Evolutionary conservation across 1,140 invertebrate species (phyloP).

Genomic region (Myzus persicae): DNA sequence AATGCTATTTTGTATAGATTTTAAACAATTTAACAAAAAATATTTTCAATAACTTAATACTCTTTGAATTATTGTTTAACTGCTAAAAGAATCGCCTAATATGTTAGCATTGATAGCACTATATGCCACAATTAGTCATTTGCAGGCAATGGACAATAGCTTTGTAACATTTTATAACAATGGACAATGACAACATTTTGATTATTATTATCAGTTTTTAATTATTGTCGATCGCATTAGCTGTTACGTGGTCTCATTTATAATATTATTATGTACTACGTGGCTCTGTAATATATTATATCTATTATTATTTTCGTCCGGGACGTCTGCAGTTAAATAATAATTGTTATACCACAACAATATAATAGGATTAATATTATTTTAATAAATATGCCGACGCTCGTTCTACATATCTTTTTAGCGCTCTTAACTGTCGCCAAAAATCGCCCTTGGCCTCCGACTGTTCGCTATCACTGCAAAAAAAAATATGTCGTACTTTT

Average conservation of each 20-base stretch:
- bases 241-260: not conserved
- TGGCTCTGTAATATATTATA: not conserved
- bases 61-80: too few relatives aligned
- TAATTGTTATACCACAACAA: not conserved
- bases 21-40: too few relatives aligned
- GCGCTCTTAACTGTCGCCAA: not conserved
- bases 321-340: not conserved
- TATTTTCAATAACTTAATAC: too few relatives aligned
- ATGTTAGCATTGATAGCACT: too few relatives aligned
- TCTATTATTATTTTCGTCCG: conserved; percentile 7
- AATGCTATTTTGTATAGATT: too few relatives aligned
- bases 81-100: too few relatives aligned
- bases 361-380: not conserved
- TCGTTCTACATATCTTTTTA: not conserved
- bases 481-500: not conserved
- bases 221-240: not conserved
- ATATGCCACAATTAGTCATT: not conserved
- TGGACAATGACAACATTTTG: not conserved
- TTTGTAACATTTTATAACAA: not conserved
- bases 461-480: not conserved
- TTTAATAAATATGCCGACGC: not conserved
- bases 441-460: not conserved
- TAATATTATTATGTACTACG: not conserved
- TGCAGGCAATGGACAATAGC: not conserved
- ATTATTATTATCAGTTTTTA: conserved; percentile 26